Conservation (phyloP, 2,888 invertebrate species). For the Trissolcus japonicus region DNA sequence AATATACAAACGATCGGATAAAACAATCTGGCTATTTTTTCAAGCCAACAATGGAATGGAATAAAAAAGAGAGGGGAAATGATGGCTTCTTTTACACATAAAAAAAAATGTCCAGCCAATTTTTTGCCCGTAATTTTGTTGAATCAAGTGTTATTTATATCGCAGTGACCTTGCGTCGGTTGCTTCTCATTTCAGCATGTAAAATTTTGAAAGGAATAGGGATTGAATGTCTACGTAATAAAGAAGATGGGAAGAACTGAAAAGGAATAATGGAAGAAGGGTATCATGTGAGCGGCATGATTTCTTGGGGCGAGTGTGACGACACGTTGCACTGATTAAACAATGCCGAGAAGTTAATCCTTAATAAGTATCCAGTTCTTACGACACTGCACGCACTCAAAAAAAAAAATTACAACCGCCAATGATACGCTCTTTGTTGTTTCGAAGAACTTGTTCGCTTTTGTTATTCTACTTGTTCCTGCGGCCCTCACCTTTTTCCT, state of each 20-base stretch:
- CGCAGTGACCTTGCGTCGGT: slow-evolving; percentile 12
- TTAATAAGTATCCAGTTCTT: slow-evolving; percentile 33
- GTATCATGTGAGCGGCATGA: slow-evolving; percentile 23
- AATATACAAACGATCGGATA: no score
- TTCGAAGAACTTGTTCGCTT: slow-evolving; percentile 20
- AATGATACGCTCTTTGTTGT: slow-evolving; percentile 38
- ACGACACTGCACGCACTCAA: slow-evolving; percentile 27
- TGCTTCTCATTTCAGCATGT: slow-evolving; percentile 12
- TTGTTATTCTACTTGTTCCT: slow-evolving; percentile 5
- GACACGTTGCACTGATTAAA: slow-evolving; percentile 43
- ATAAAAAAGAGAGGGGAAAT: no score
- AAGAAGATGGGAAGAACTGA: slow-evolving; percentile 13
- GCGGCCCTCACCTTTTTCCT: slow-evolving; percentile 3
- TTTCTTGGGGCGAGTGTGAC: slow-evolving; percentile 27
- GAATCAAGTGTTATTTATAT: slow-evolving; percentile 17
- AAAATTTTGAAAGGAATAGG: slow-evolving; percentile 6
- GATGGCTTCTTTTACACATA: no score
- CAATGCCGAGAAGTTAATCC: slow-evolving; percentile 42
- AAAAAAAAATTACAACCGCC: slow-evolving; percentile 16
- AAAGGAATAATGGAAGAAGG: slow-evolving; percentile 8
- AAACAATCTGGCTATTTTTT: no score
- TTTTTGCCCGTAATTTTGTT: slow-evolving; percentile 9
- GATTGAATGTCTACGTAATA: slow-evolving; percentile 28
- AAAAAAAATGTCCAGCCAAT: slow-evolving; percentile 1
- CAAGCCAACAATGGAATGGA: no score